Base-by-base conservation (phyloP, 1,140 invertebrate genomes). In the Drosophila littoralis region DNA sequence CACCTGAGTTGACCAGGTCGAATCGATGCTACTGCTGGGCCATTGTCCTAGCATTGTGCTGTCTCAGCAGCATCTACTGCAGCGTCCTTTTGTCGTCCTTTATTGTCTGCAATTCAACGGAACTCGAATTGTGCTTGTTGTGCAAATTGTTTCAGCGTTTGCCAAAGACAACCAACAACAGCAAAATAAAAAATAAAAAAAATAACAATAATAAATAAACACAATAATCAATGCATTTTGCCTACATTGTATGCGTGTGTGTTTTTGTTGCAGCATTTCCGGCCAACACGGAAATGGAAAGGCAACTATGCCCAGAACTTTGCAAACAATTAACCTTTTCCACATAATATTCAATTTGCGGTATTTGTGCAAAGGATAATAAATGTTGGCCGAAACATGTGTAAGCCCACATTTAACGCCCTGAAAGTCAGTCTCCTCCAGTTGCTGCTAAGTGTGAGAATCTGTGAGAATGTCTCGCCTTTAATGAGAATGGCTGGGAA, bases 1-100 rank as follows among this genome's bases (percentile, higher is more conserved):
- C 83, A 88, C 83, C 83, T 86, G 83, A 86, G 79, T 61, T 64
- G 81, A 69, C 55, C 71, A 64, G 82, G 81, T 70, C 75, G 42
- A 75, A 68, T 68, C 75, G 75, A 55, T 65, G 64, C 69, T 81
- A 67, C 75, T 65, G 72, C 63, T 67, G 13, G 8, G 59, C 79
- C 79, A 86, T 88, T 75, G 69, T 71, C 22, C 9, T 36, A 13
- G 40, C 36, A 55, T 66, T 68, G 66, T 68, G 66, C 67, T 58
- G 54, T 59, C 58, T 51, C 64, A 59, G 65, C 57, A 50, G 35
- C 46, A 72, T 10, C 28, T 65, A 13, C 60, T 4, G 38, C 46
- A 13, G 35, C 40, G 57, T 60, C 59, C 60, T 78, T 82, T 71
- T 88, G 55, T 61, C 36, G 8, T 42, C 42, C 17, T 63, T 57